Evolutionary conservation across 2,113 vertebrate genomes (phyloP).

Genomic region (Paradoxurus hermaphroditus): DNA sequence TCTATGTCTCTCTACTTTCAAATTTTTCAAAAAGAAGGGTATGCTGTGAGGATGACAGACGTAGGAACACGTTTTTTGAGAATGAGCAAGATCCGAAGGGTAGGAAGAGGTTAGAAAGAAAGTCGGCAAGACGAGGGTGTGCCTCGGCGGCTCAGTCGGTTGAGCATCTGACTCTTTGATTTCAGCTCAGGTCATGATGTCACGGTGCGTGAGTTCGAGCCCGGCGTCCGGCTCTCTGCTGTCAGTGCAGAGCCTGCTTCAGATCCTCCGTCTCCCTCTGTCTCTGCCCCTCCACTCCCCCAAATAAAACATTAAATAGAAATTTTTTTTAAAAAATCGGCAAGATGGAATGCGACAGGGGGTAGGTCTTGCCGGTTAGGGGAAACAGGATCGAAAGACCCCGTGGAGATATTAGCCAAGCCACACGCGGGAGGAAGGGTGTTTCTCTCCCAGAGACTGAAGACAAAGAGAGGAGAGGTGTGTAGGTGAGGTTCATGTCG

Average conservation of each 20-base stretch:
- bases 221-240: no score
- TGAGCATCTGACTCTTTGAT: no score
- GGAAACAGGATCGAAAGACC: not conserved
- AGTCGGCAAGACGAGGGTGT: not conserved
- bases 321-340: no score
- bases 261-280: no score
- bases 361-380: accelerated
- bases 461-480: not conserved
- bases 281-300: no score
- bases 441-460: not conserved
- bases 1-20: not conserved
- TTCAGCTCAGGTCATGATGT: no score
- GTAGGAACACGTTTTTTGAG: accelerated
- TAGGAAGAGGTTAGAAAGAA: not conserved
- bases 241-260: no score
- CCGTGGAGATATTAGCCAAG: accelerated
- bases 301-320: no score
- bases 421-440: not conserved
- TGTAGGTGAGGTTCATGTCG: accelerated
- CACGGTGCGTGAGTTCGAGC: no score
- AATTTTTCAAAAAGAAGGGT: not conserved
- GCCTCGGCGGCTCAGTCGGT: no score
- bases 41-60: not conserved
- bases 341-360: not conserved
- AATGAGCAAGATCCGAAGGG: accelerated